Evolutionary conservation across 2,113 vertebrate species (phyloP), one percentile per base, ranked within the genome.

Genomic region (Tragulus kanchil): DNA sequence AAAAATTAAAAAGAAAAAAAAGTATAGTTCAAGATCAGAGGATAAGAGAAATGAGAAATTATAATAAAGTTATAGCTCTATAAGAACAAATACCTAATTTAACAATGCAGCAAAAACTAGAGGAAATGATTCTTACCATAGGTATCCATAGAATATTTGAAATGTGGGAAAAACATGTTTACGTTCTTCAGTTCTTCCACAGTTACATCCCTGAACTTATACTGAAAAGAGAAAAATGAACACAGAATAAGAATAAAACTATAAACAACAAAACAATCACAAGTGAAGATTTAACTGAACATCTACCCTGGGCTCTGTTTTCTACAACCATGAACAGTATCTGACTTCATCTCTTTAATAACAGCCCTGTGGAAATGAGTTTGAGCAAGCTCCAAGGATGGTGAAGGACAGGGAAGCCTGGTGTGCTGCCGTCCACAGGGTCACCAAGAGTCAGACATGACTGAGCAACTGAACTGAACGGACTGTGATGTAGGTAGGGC

Each of bases 201-300:
- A 59, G 99, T 99, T 95, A 99, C 89, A 90, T 99, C 99, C 95
- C 99, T 98, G 96, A 99, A 99, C 73, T 99, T 99, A 97, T 99
- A 99, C 99, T 99, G 93, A 9, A 65, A 97, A 97, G 78, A 90
- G 78, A 85, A 97, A 89, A 92, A 84, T 50, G 25, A 95, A 23
- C 13, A 90, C 12, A 5, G 3, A 77, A 56, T 94, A 81, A 95
- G 82, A 91, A 62, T 48, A 82, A 91, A 95, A 89, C 25, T 78
- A 45, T 31, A 36, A 78, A 25, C 42, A 79, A 87, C 2, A 78
- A 19, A 79, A 93, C 7, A 89, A 91, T 64, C 78, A 93, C 6
- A 85, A 64, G 59, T 69, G 11, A 96, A 93, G 19, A 83, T 48
- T 95, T 91, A 93, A 95, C n/a, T 65, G 36, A 93, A 50, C 9